Evolutionary conservation across 2,113 vertebrate genomes (phyloP).

Genomic region (Gulo gulo): DNA sequence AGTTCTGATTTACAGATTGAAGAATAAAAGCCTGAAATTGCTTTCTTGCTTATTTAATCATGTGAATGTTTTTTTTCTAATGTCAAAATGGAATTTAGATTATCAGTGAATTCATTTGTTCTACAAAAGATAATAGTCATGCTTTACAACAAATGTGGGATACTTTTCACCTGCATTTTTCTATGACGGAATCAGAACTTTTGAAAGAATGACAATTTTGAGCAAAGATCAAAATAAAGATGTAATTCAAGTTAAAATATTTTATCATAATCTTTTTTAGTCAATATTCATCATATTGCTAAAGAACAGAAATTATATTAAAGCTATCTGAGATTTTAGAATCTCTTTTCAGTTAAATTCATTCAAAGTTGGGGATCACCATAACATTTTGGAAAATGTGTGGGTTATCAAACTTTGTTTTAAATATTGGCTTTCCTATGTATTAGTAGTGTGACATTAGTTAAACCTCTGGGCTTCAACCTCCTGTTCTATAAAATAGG

Average conservation of each 20-base stretch:
- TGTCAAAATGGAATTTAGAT: conserved; percentile 46
- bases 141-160: not conserved
- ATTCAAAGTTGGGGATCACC: not conserved
- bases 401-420: not conserved
- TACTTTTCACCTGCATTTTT: conserved; percentile 49
- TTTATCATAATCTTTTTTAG: conserved; percentile 40
- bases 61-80: conserved; percentile 20
- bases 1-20: conserved; percentile 46
- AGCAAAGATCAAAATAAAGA: conserved; percentile 27
- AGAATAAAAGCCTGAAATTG: conserved; percentile 50
- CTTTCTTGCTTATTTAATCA: conserved; percentile 65
- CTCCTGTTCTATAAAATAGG: not conserved
- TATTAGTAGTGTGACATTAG: not conserved
- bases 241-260: conserved; percentile 26
- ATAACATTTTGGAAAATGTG: not conserved
- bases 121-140: conserved; percentile 35
- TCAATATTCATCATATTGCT: not conserved
- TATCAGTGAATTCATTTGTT: conserved; percentile 63
- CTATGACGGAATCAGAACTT: conserved; percentile 23
- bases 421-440: not conserved
- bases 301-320: not conserved
- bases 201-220: conserved; percentile 25
- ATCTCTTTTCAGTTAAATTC: conserved; percentile 2
- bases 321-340: not conserved
- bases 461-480: not conserved